phyloP scores from a whole-genome alignment of 2,113 vertebrate species.

The Phaethon lepturus region DNA sequence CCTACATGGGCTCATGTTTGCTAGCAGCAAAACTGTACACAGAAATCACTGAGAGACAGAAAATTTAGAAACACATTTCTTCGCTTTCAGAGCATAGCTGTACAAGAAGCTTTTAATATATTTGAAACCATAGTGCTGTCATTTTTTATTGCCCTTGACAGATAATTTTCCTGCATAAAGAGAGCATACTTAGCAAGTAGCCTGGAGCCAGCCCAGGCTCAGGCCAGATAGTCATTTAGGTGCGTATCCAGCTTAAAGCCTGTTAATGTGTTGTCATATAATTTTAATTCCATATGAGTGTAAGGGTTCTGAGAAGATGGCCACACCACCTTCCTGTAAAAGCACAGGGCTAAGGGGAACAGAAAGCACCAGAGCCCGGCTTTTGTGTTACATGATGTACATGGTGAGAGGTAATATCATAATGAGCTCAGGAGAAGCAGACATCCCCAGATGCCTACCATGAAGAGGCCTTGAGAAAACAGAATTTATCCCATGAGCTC shows the following conservation, averaged over 20 bases:
- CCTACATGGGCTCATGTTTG: neutral
- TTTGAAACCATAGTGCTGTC: neutral
- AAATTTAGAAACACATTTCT: neutral
- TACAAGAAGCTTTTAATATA: neutral
- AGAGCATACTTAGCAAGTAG: neutral
- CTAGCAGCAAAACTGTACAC: neutral
- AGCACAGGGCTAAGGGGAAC: neutral
- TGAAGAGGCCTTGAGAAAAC: neutral
- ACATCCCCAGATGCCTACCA: neutral
- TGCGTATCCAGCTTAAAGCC: neutral
- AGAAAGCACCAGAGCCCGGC: neutral
- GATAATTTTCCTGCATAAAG: neutral
- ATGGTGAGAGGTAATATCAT: neutral
- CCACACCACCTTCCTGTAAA: neutral
- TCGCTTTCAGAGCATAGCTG: neutral
- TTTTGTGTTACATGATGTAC: neutral
- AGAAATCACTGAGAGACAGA: neutral
- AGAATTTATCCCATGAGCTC: neutral
- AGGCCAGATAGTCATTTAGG: neutral
- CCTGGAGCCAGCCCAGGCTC: neutral
- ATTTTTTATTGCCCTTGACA: neutral
- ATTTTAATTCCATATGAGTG: neutral
- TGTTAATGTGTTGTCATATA: neutral
- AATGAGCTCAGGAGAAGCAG: neutral
- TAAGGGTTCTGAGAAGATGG: neutral